Evolutionary conservation across 1,140 invertebrate species (phyloP).

Genomic region (Atta cephalotes): DNA sequence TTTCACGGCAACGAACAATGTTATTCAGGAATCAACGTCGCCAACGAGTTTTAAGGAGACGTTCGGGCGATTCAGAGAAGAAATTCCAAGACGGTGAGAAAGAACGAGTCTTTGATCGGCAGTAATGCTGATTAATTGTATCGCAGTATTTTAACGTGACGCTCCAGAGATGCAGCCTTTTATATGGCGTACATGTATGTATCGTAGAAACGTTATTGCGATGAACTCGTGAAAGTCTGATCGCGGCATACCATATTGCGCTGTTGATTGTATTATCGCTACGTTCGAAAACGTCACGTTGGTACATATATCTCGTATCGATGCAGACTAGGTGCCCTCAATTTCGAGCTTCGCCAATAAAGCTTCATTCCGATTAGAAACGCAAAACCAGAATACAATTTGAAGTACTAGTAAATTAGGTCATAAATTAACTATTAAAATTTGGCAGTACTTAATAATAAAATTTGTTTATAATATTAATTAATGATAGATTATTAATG

Average conservation of each 20-base stretch:
- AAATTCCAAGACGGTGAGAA: conserved; percentile 45
- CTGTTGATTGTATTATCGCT: conserved; percentile 41
- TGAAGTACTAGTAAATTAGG: conserved; percentile 4
- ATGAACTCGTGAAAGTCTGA: background rate
- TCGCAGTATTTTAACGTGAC: conserved; percentile 14
- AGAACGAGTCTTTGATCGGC: conserved; percentile 9
- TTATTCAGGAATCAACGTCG: background rate
- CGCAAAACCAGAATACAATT: background rate
- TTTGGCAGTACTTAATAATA: background rate
- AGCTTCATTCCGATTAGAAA: conserved; percentile 9
- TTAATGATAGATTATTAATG: too few species aligned
- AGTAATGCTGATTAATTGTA: conserved; percentile 20
- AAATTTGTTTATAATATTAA: background rate
- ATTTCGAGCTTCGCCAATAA: conserved; percentile 40
- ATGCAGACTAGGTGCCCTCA: conserved; percentile 47
- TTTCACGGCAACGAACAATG: background rate
- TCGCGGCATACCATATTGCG: background rate
- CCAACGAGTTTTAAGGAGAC: background rate
- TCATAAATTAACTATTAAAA: background rate
- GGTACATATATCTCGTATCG: conserved; percentile 26
- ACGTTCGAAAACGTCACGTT: conserved; percentile 19
- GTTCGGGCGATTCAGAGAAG: conserved; percentile 1
- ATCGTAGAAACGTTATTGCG: background rate
- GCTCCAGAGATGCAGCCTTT: background rate
- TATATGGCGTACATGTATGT: background rate